Percentiles rank a stretch among this genome's conserved stretches.
Conservation (phyloP, 2,113 vertebrate species). For the Arizona elegans region DNA sequence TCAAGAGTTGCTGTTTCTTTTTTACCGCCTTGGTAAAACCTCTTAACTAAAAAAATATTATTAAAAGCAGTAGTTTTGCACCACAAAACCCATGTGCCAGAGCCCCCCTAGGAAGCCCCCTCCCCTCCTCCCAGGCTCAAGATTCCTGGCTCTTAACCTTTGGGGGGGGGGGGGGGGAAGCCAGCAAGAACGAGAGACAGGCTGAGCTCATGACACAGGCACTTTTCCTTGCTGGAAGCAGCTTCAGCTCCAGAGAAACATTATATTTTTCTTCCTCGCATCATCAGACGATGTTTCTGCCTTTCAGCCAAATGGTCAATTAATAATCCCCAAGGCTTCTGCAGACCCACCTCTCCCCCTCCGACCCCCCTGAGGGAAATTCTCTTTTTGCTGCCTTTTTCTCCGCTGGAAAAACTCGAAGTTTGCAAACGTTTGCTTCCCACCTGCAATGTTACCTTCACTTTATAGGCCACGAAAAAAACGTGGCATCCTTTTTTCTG, state of each 20-base stretch:
- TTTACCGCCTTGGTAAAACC: neutral
- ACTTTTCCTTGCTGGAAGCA: neutral
- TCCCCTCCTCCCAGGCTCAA: neutral
- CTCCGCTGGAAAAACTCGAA: neutral
- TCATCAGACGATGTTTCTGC: neutral
- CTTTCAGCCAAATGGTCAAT: neutral
- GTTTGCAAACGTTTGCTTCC: neutral
- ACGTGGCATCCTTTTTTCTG: neutral
- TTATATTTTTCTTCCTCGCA: neutral
- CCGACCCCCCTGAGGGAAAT: rapidly evolving
- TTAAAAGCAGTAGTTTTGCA: neutral
- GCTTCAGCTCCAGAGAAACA: too few species aligned
- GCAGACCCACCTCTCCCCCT: rapidly evolving
- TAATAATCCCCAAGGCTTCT: neutral
- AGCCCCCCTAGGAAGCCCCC: neutral
- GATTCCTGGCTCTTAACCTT: neutral
- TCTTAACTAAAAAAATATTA: neutral
- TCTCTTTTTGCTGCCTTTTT: neutral
- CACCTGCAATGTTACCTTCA: too few species aligned
- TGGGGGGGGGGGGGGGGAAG: neutral
- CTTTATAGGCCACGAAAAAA: neutral
- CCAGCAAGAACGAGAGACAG: neutral
- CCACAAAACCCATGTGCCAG: neutral
- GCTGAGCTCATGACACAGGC: rapidly evolving
- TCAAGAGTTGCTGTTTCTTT: neutral